Percentiles rank a stretch among this genome's conserved stretches.
Evolutionary conservation across 2,797 vertebrate species (phyloP).

Genomic region (Lateolabrax maculatus): DNA sequence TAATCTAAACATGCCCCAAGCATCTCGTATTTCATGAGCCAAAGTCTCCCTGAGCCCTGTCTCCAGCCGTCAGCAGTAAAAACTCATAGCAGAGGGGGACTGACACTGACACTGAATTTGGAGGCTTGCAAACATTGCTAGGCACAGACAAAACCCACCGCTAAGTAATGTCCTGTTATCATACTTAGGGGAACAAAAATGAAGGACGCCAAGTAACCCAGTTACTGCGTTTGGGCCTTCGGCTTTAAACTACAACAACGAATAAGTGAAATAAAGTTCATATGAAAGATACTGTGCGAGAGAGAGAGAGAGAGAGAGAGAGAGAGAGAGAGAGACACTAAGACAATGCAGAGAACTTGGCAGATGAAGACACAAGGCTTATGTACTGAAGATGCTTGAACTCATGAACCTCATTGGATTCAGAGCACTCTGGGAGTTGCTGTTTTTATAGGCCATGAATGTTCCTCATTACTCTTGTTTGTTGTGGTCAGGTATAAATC

Average conservation of each 20-base stretch:
- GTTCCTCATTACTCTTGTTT: conserved; percentile 74
- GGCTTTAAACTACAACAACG: conserved; percentile 5
- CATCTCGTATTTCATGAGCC: conserved; percentile 75
- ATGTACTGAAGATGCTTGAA: conserved; percentile 42
- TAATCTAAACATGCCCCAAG: conserved; percentile 76
- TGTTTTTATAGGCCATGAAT: conserved; percentile 59
- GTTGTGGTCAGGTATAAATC: conserved; percentile 69
- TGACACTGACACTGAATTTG: conserved; percentile 29
- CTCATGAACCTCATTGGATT: conserved; percentile 52
- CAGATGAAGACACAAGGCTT: conserved; percentile 44
- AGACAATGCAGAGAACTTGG: conserved; percentile 43
- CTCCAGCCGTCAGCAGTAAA: conserved; percentile 70
- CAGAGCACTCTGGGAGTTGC: conserved; percentile 39
- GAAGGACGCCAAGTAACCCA: conserved; percentile 18
- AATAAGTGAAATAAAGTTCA: conserved; percentile 12
- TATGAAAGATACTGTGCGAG: neutral
- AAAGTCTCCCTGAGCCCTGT: conserved; percentile 58
- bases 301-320: conserved; percentile 25
- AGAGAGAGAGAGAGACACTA: conserved; percentile 19
- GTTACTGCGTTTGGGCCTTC: conserved; percentile 9
- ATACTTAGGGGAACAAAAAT: neutral
- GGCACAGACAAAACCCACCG: conserved; percentile 14
- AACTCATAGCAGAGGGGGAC: conserved; percentile 54
- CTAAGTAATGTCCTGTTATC: conserved; percentile 48
- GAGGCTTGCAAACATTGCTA: conserved; percentile 34